Evolutionary conservation across 2,113 vertebrate genomes (phyloP).

Genomic region (Nesoenas mayeri): DNA sequence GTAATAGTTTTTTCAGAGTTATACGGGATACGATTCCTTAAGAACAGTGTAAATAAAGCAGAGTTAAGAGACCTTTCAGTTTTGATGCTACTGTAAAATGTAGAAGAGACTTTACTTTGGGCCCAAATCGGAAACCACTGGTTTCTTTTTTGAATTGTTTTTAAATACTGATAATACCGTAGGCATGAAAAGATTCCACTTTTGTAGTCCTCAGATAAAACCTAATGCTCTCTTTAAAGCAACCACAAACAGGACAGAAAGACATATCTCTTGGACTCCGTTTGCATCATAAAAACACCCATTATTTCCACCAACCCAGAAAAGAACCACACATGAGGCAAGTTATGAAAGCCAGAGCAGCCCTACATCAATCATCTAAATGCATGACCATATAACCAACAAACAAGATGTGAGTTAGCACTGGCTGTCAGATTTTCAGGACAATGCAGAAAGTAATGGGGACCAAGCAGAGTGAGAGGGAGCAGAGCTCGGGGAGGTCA

Average conservation of each 20-base stretch:
- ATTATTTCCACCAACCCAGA: neutral
- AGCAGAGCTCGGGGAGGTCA: neutral
- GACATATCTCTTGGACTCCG: rapidly evolving
- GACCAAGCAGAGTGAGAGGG: neutral
- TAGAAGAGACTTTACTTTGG: neutral
- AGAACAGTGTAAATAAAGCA: neutral
- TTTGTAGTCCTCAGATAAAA: neutral
- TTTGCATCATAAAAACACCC: neutral
- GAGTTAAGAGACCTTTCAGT: neutral
- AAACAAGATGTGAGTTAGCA: neutral
- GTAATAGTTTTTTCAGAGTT: neutral
- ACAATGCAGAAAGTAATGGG: neutral
- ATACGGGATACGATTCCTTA: neutral
- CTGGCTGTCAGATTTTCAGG: neutral
- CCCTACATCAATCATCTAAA: neutral
- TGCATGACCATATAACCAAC: neutral
- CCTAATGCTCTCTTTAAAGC: neutral
- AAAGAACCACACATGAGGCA: neutral
- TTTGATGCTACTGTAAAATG: neutral
- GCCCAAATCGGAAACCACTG: neutral
- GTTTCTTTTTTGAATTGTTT: neutral
- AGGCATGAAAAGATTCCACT: neutral
- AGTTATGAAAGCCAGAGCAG: neutral
- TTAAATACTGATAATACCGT: neutral
- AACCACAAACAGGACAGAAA: neutral